Percentiles rank a stretch among this genome's conserved stretches.
Evolutionary conservation across 2,113 vertebrate genomes (phyloP).

Genomic region (Clarias gariepinus): DNA sequence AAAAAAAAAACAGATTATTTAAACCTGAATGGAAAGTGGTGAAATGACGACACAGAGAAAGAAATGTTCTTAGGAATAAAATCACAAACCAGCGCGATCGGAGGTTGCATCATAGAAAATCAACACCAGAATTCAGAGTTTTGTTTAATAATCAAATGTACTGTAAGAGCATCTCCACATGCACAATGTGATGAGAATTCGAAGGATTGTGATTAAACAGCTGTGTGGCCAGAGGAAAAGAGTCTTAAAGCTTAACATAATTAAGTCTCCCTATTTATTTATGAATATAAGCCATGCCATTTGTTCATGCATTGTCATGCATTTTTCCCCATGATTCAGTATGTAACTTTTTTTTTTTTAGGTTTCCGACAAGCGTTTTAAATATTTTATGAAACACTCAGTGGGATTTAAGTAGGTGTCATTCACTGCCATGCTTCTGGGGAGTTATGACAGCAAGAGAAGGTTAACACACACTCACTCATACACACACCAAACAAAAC

Average conservation of each 20-base stretch:
- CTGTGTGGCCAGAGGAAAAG: no score
- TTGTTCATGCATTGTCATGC: background rate
- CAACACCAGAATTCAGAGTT: no score
- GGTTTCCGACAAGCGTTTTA: background rate
- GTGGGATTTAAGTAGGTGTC: background rate
- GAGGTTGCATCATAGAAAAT: no score
- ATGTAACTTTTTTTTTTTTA: background rate
- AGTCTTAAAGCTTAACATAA: background rate
- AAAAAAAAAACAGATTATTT: no score
- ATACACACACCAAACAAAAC: constrained; percentile 14
- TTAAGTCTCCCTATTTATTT: background rate
- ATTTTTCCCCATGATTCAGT: background rate
- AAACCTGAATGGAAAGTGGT: no score
- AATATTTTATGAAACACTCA: background rate
- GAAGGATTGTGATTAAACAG: no score
- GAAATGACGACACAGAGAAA: no score
- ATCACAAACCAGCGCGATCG: no score
- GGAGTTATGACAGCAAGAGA: constrained; percentile 7
- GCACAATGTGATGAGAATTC: no score
- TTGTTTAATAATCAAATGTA: no score
- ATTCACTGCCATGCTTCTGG: background rate
- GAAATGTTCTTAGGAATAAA: no score
- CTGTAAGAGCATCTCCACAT: no score
- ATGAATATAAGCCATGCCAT: background rate
- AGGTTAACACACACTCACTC: background rate